Evolutionary conservation across 2,888 invertebrate species (phyloP).

Genomic region (Rhagonycha fulva): DNA sequence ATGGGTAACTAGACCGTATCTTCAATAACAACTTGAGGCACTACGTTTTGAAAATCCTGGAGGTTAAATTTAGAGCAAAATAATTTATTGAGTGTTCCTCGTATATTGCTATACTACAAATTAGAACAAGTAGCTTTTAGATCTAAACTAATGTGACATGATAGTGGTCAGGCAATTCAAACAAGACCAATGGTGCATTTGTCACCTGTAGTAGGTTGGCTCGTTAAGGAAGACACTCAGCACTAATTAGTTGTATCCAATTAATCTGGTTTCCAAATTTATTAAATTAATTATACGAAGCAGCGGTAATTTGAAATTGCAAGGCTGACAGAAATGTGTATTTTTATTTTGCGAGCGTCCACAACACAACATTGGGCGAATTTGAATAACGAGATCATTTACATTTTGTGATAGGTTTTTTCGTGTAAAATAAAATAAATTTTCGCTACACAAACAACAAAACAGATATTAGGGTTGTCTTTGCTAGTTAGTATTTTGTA

Average conservation of each 20-base stretch:
- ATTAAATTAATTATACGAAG: background rate
- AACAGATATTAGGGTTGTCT: slow-evolving; percentile 15
- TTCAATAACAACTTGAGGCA: no score
- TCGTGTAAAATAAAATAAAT: slow-evolving; percentile 11
- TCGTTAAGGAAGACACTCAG: background rate
- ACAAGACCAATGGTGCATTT: background rate
- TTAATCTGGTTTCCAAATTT: background rate
- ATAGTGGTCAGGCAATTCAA: background rate
- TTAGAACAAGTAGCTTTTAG: background rate
- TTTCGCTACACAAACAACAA: slow-evolving; percentile 13
- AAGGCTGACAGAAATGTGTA: background rate
- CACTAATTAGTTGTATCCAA: background rate
- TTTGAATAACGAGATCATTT: background rate
- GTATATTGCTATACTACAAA: background rate
- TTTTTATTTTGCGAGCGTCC: background rate
- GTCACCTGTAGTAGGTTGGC: background rate
- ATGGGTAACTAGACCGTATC: no score
- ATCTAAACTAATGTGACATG: background rate
- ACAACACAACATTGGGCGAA: background rate
- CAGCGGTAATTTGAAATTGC: background rate
- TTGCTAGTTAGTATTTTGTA: slow-evolving; percentile 19
- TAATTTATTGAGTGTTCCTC: background rate
- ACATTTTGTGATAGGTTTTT: slow-evolving; percentile 1
- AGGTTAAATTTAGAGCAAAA: background rate
- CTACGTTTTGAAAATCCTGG: no score